Percentiles rank a stretch among this genome's conserved stretches.
These are phyloP conservation scores for Halcyon senegalensis DNA, from an alignment of 2,113 vertebrate species.

Conservation along the genomic window DNA sequence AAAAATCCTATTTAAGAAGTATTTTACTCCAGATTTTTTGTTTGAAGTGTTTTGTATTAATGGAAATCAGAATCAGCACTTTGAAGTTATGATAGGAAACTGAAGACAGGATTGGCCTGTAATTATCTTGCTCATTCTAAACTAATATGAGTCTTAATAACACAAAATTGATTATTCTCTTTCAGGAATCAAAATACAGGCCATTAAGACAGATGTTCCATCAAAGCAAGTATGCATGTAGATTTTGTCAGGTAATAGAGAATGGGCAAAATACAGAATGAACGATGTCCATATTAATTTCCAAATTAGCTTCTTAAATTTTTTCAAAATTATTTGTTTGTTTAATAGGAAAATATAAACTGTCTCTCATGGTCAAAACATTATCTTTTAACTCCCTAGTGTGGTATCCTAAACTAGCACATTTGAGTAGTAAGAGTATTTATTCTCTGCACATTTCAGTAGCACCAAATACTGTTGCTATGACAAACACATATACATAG, in stretches of 20 bases:
- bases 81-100: neutral
- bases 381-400: conserved; percentile 2
- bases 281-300: neutral
- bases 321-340: neutral
- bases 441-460: neutral
- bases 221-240: neutral
- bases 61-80: neutral
- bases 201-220: neutral
- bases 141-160: conserved; percentile 14
- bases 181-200: conserved; percentile 7
- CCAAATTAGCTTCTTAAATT: conserved; percentile 12
- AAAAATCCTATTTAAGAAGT: neutral
- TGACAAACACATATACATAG: neutral
- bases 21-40: neutral
- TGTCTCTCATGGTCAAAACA: neutral
- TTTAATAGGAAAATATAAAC: neutral
- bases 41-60: neutral
- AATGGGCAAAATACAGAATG: neutral
- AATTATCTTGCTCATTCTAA: conserved; percentile 19
- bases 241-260: neutral
- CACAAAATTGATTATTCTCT: neutral
- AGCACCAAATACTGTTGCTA: neutral
- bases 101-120: neutral
- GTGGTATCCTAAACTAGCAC: neutral
- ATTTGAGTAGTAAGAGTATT: neutral